A percentile compares a stretch with the other conserved stretches of the same genome.
phyloP scores from a whole-genome alignment of 2,888 invertebrate species.

The Phymatocera aterrima region DNA sequence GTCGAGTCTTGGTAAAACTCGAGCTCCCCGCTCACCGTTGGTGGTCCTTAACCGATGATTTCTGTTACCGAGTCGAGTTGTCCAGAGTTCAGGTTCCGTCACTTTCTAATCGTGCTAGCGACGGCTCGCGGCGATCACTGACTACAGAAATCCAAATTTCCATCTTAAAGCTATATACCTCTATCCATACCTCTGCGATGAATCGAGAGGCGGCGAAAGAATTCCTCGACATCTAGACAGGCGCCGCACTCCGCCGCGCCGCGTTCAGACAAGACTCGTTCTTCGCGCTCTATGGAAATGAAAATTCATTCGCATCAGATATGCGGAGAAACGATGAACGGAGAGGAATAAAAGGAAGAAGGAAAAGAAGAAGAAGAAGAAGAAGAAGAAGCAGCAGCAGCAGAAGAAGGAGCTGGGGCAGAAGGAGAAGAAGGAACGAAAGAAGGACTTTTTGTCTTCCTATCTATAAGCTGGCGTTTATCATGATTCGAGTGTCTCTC shows the following conservation, averaged over 20 bases:
- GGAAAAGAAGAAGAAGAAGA: neutral
- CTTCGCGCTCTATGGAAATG: slow-evolving; percentile 15
- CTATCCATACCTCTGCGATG: neutral
- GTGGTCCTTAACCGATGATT: slow-evolving; percentile 44
- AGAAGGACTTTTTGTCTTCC: slow-evolving; percentile 8
- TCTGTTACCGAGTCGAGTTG: slow-evolving; percentile 33
- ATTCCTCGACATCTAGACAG: neutral
- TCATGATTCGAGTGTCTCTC: slow-evolving; percentile 22
- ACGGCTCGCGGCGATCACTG: slow-evolving; percentile 34
- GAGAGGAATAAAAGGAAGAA: neutral
- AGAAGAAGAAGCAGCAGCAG: neutral
- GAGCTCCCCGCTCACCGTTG: slow-evolving; percentile 42
- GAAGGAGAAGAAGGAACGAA: neutral
- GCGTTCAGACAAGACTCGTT: neutral
- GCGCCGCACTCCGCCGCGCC: neutral
- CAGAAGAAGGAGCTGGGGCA: neutral
- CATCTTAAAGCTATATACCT: slow-evolving; percentile 26
- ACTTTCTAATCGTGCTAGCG: slow-evolving; percentile 39
- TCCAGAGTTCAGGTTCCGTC: slow-evolving; percentile 41
- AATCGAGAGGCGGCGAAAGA: slow-evolving; percentile 12
- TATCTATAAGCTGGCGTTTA: slow-evolving; percentile 7
- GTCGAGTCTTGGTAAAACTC: slow-evolving; percentile 51
- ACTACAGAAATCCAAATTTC: slow-evolving; percentile 42
- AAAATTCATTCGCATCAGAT: slow-evolving; percentile 38
- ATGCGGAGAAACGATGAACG: neutral